These are phyloP conservation scores for Mantis religiosa DNA, from an alignment of 2,888 invertebrate species.

Conservation along the genomic window DNA sequence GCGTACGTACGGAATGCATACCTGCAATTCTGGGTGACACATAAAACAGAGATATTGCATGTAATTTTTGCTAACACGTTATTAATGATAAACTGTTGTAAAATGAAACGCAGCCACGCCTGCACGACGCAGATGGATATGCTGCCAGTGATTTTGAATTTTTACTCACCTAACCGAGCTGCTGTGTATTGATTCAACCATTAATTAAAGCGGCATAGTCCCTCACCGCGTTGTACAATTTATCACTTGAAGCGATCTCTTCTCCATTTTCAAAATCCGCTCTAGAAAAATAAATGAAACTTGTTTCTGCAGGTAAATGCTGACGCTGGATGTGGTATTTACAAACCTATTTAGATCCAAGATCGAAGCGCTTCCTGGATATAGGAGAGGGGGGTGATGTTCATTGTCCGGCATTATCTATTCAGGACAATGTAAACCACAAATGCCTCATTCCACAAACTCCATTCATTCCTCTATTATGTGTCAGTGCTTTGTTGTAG, in stretches of 20 bases:
- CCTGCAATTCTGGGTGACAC: too few species aligned
- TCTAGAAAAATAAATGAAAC: neutral
- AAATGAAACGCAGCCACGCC: neutral
- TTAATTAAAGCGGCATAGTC: neutral
- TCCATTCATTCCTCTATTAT: neutral
- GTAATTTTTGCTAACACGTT: neutral
- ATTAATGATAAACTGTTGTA: neutral
- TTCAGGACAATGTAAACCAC: neutral
- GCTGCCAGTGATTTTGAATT: too few species aligned
- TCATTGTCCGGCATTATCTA: neutral
- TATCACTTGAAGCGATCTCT: neutral
- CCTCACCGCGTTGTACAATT: neutral
- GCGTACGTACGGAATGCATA: too few species aligned
- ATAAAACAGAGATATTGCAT: too few species aligned
- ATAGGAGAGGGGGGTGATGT: neutral
- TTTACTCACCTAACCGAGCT: neutral
- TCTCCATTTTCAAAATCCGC: neutral
- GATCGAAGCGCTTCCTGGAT: neutral
- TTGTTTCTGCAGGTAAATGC: neutral
- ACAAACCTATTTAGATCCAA: neutral
- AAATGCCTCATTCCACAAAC: neutral
- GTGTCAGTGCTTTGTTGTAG: neutral
- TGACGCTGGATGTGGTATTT: neutral
- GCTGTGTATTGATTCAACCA: neutral
- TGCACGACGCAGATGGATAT: neutral